Percentiles rank a stretch among this genome's conserved stretches.
These are phyloP conservation scores for Triplophysa yarkandensis DNA, from an alignment of 2,797 vertebrate species.

Conservation along the genomic window DNA sequence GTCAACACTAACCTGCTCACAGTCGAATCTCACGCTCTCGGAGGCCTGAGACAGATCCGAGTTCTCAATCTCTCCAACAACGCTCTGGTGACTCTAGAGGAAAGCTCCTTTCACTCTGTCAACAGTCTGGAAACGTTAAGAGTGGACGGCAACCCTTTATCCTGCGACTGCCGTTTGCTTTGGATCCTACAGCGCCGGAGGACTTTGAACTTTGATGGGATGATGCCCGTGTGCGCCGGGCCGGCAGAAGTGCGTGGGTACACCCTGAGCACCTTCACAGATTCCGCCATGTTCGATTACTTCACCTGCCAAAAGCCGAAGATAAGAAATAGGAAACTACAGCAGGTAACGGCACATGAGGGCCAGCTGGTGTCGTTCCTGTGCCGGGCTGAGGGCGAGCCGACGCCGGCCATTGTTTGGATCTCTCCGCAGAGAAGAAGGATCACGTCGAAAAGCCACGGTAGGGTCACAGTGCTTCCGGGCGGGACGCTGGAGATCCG, in stretches of 20 bases:
- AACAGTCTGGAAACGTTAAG: slow-evolving; percentile 95
- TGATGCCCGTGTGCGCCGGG: slow-evolving; percentile 89
- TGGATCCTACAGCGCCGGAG: slow-evolving; percentile 96
- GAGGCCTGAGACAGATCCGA: slow-evolving; percentile 90
- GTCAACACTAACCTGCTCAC: slow-evolving; percentile 85
- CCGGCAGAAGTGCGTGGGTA: slow-evolving; percentile 90
- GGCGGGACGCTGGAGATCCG: slow-evolving; percentile 92
- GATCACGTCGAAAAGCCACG: slow-evolving; percentile 82
- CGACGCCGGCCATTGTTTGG: slow-evolving; percentile 88
- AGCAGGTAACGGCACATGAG: slow-evolving; percentile 83
- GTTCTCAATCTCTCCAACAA: slow-evolving; percentile 95
- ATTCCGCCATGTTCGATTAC: slow-evolving; percentile 92
- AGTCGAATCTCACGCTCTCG: slow-evolving; percentile 87
- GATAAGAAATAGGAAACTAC: slow-evolving; percentile 92
- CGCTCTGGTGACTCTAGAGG: slow-evolving; percentile 89
- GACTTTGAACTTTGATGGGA: slow-evolving; percentile 93
- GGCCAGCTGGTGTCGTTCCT: slow-evolving; percentile 88
- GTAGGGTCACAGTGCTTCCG: slow-evolving; percentile 82
- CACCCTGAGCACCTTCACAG: slow-evolving; percentile 86
- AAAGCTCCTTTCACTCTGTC: slow-evolving; percentile 92
- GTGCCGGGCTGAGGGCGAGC: slow-evolving; percentile 93
- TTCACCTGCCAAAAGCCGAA: slow-evolving; percentile 97
- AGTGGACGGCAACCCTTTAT: slow-evolving; percentile 92
- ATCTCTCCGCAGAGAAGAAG: slow-evolving; percentile 90
- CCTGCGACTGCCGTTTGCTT: slow-evolving; percentile 96